Percentiles rank a stretch among this genome's conserved stretches.
phyloP scores from a whole-genome alignment of 1,140 invertebrate genomes.

The Pogonus chalceus region DNA sequence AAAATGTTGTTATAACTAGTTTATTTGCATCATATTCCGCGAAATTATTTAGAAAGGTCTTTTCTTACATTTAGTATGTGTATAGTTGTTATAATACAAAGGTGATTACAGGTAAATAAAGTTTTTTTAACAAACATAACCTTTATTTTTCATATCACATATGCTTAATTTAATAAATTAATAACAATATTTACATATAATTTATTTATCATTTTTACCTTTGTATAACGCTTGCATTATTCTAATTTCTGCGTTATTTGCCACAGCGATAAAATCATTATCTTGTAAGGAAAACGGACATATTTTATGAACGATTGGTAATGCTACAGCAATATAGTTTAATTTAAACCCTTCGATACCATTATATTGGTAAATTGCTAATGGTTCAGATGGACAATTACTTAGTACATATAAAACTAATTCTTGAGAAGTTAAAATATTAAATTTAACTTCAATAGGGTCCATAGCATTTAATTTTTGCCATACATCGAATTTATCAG shows the following conservation, averaged over 20 bases:
- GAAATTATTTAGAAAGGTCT: background rate
- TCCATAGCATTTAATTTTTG: conserved; percentile 20
- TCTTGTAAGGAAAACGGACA: conserved; percentile 15
- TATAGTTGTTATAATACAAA: background rate
- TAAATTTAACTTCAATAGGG: conserved; percentile 24
- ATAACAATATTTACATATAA: background rate
- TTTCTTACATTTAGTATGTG: background rate
- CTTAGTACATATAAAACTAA: conserved; percentile 25
- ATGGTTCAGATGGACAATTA: conserved; percentile 20
- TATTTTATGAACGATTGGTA: conserved; percentile 15
- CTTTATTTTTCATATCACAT: background rate
- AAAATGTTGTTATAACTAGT: conserved; percentile 3
- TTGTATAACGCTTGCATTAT: conserved; percentile 25
- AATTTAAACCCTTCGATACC: conserved; percentile 22
- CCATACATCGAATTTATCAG: conserved; percentile 14
- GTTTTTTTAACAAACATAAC: background rate
- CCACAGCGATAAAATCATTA: conserved; percentile 20
- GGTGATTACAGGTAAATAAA: background rate
- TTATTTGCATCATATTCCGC: background rate
- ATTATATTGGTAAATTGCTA: conserved; percentile 21
- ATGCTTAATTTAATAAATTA: background rate
- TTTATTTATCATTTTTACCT: conserved; percentile 12
- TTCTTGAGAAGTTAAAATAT: conserved; percentile 23
- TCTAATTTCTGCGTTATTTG: conserved; percentile 16
- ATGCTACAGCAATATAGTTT: conserved; percentile 13